Conservation (phyloP, 2,888 invertebrate genomes). For the Sympetrum striolatum region DNA sequence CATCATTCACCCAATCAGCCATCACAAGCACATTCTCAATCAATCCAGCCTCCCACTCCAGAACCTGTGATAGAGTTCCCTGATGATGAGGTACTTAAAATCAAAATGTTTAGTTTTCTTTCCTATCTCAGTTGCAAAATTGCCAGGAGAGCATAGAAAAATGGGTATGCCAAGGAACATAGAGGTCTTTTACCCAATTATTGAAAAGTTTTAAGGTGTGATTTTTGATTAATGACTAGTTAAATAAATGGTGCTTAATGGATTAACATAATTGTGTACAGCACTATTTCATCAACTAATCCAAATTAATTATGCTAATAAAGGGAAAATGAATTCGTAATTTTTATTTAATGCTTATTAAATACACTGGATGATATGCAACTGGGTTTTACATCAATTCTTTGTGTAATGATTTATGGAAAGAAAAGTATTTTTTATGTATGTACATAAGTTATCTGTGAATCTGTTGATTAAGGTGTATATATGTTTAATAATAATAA, state of each 20-base stretch:
- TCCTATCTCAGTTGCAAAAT: neutral
- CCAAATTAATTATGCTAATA: neutral
- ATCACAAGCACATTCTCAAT: conserved; percentile 45
- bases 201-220: neutral
- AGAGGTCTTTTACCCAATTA: neutral
- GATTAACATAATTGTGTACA: neutral
- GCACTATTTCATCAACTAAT: neutral
- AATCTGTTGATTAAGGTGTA: too few species aligned
- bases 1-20: conserved; percentile 64
- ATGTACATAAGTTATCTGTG: neutral
- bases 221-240: neutral
- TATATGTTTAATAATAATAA: too few species aligned
- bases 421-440: neutral
- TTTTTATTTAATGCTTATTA: neutral
- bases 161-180: neutral
- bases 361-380: conserved; percentile 3
- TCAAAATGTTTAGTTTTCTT: conserved; percentile 47
- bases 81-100: conserved; percentile 81
- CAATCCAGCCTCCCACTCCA: conserved; percentile 69
- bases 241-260: neutral
- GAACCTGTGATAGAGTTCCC: conserved; percentile 87
- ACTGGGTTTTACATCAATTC: neutral
- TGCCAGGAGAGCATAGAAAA: neutral
- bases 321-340: neutral
- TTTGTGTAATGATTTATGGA: neutral